Conservation (phyloP, 2,888 invertebrate genomes). For the Lasioglossum malachurum region DNA sequence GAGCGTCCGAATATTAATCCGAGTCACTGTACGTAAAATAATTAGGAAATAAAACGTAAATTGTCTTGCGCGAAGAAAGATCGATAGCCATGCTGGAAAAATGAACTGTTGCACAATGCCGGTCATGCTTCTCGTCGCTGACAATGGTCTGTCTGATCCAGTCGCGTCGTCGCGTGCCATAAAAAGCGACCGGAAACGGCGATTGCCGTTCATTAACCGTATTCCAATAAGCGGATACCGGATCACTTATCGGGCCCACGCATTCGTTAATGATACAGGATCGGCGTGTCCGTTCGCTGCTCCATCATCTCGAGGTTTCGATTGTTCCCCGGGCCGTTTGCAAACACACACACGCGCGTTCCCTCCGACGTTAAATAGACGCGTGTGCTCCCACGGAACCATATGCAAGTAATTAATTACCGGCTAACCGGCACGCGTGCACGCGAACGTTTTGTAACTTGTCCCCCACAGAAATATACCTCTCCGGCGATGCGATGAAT, state of each 20-base stretch:
- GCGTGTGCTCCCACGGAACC: slow-evolving; percentile 23
- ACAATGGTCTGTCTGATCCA: background rate
- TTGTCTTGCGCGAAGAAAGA: background rate
- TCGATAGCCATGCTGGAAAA: background rate
- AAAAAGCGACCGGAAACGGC: slow-evolving; percentile 36
- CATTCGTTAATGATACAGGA: slow-evolving; percentile 55
- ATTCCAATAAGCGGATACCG: slow-evolving; percentile 34
- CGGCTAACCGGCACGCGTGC: slow-evolving; percentile 46
- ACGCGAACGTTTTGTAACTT: slow-evolving; percentile 60
- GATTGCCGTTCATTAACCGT: slow-evolving; percentile 43
- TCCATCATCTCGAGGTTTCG: slow-evolving; percentile 49
- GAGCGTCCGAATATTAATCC: too few relatives aligned
- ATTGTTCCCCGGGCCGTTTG: slow-evolving; percentile 64
- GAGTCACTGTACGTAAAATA: too few relatives aligned
- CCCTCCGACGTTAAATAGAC: slow-evolving; percentile 5
- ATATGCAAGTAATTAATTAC: slow-evolving; percentile 62
- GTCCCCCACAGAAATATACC: slow-evolving; percentile 60
- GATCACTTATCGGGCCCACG: slow-evolving; percentile 37
- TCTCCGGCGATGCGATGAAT: slow-evolving; percentile 48
- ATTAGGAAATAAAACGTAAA: too few relatives aligned
- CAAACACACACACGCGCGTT: slow-evolving; percentile 8
- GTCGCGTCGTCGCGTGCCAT: slow-evolving; percentile 1
- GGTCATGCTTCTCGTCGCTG: background rate
- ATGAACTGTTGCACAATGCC: background rate
- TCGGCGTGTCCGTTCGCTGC: slow-evolving; percentile 49